These are phyloP conservation scores for Neolamprologus sp. DNA, from an alignment of 2,113 vertebrate species.

Conservation along the genomic window DNA sequence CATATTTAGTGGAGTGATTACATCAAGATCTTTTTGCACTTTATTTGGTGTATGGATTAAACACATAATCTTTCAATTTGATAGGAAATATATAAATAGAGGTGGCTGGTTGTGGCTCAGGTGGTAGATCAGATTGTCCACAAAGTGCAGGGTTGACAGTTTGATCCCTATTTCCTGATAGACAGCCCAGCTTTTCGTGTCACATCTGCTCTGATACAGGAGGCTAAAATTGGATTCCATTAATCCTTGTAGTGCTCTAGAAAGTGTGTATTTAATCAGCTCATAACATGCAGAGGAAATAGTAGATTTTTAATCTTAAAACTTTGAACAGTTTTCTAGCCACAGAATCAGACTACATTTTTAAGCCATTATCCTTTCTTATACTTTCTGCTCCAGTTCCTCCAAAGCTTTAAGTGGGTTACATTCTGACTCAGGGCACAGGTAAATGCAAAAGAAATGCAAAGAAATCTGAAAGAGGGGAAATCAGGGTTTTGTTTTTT, in stretches of 20 bases:
- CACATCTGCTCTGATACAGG: neutral
- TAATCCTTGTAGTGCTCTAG: neutral
- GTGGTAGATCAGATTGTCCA: neutral
- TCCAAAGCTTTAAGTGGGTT: neutral
- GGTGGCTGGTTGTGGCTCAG: neutral
- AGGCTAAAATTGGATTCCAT: neutral
- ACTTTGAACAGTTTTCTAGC: neutral
- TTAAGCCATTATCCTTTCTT: neutral
- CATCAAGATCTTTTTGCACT: neutral
- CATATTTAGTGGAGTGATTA: neutral
- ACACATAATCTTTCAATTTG: conserved; percentile 1
- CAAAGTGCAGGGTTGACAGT: neutral
- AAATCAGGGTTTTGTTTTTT: neutral
- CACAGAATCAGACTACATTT: neutral
- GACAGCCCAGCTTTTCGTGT: neutral
- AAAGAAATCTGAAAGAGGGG: neutral
- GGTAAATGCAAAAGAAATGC: conserved; percentile 6
- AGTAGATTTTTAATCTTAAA: neutral
- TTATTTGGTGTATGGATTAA: conserved; percentile 2
- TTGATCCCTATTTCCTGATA: neutral
- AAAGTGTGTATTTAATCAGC: neutral
- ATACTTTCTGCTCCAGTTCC: neutral
- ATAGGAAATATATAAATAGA: neutral
- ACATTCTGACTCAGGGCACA: conserved; percentile 12
- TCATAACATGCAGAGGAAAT: neutral